Evolutionary conservation across 2,888 invertebrate species (phyloP).

Genomic region (Gisinianus flammeolus): DNA sequence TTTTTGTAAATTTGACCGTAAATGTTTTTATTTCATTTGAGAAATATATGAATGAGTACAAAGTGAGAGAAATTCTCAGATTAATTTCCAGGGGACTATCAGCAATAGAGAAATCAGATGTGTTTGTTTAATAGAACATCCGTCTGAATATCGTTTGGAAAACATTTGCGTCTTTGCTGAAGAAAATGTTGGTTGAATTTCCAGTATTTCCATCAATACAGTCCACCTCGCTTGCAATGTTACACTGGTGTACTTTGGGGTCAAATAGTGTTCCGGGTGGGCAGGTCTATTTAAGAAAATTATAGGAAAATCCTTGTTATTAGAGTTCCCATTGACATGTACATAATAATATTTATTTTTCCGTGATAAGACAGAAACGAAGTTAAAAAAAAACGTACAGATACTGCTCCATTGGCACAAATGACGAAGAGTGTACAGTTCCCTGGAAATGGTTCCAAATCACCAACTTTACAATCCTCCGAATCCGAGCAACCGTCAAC

Average conservation of each 20-base stretch:
- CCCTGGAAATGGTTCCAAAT: too few relatives aligned
- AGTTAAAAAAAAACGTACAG: not conserved
- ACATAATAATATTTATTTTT: too few relatives aligned
- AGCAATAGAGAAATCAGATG: too few relatives aligned
- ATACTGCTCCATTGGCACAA: not conserved
- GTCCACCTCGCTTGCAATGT: not conserved
- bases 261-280: slow-evolving; percentile 9
- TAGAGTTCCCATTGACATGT: too few relatives aligned
- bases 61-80: not conserved
- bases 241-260: not conserved
- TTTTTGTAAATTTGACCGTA: too few relatives aligned
- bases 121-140: not conserved
- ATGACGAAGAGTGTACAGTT: not conserved
- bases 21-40: too few relatives aligned
- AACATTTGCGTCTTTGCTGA: not conserved
- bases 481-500: not conserved
- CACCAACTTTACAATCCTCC: too few relatives aligned
- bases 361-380: too few relatives aligned
- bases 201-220: not conserved
- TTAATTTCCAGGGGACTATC: too few relatives aligned
- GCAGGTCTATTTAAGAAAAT: not conserved
- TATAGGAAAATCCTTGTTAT: too few relatives aligned
- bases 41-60: too few relatives aligned
- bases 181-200: not conserved
- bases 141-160: not conserved